phyloP scores from a whole-genome alignment of 2,888 invertebrate species.

The Parascotia fuliginaria region DNA sequence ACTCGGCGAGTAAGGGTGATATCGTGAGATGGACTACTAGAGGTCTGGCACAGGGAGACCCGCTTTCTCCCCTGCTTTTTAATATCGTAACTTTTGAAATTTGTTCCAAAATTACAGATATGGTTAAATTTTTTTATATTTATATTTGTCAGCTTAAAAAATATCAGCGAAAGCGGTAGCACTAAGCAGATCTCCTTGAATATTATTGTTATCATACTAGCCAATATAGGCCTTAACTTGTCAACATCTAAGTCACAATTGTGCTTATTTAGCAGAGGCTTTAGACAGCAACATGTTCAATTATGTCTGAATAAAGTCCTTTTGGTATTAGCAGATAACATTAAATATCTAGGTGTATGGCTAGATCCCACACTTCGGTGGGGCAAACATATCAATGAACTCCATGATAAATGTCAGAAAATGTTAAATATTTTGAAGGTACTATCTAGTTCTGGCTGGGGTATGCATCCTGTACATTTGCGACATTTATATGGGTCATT shows the following conservation, averaged over 20 bases:
- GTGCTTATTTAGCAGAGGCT: constrained; percentile 10
- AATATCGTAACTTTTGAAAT: constrained; percentile 27
- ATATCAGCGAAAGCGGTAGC: not conserved
- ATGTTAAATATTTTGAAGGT: not conserved
- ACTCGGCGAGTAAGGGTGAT: not conserved
- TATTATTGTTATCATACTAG: not conserved
- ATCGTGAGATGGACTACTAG: constrained; percentile 10
- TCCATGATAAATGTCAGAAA: not conserved
- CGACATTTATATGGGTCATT: not conserved
- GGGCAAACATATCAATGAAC: not conserved
- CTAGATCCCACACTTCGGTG: not conserved
- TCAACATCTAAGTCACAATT: constrained; percentile 2
- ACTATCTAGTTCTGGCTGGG: not conserved
- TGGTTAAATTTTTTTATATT: constrained; percentile 26
- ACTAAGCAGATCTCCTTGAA: not conserved
- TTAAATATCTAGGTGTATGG: constrained; percentile 9
- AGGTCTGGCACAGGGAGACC: constrained; percentile 42
- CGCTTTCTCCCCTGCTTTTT: constrained; percentile 40
- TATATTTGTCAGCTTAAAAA: constrained; percentile 17
- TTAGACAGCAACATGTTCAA: not conserved
- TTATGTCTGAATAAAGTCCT: not conserved
- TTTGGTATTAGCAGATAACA: not conserved
- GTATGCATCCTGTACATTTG: not conserved
- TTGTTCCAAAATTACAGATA: not conserved
- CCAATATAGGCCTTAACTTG: not conserved